Base-by-base conservation (phyloP, 2,888 invertebrate species). In the Helobdella robusta region DNA sequence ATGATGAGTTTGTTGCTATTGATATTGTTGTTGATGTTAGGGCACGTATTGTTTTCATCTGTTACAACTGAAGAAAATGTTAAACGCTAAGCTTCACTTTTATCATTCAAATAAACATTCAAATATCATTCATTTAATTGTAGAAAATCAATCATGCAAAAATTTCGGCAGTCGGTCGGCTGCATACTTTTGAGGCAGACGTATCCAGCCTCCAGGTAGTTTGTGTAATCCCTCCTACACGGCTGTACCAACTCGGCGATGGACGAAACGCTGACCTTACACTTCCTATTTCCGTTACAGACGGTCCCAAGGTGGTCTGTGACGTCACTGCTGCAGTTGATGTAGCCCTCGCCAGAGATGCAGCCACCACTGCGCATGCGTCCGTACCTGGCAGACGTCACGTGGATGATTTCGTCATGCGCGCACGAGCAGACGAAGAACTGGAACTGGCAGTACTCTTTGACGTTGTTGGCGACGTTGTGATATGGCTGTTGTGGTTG, bases 281-380 rank as follows among this genome's bases (percentile, higher is more conserved):
- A 67, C 8, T 44, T 40, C 3, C 52, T 44, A n/a, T 35, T 44
- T 15, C 67, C 67, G n/a, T 65, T 59, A 48, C 67, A 67, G 20
- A 35, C 44, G 8, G 36, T 15, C 23, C 60, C 64, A 32, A 67
- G 50, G 59, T 59, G 35, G 20, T 48, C 40, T 3, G 52, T 44
- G 56, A 68, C 60, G 64, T 68, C 64, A 44, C 35, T 23, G 36
- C 28, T 35, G 34, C 70, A 70, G 35, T 68, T 68, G 35, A 70
- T 58, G 69, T 69, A 69, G n/a, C 68, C 69, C 34, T 64, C 67
- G 15, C 65, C 67, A 23, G 64, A 40, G 8, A 68, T 68, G 60
- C 70, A 70, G n/a, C 50, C 50, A 40, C 68, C 68, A 30, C 66
- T 61, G 30, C 65, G 54, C 70, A 70, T 70, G 52, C 70, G 67